Conservation (phyloP, 2,113 vertebrate genomes). For the Collichthys lucidus region DNA sequence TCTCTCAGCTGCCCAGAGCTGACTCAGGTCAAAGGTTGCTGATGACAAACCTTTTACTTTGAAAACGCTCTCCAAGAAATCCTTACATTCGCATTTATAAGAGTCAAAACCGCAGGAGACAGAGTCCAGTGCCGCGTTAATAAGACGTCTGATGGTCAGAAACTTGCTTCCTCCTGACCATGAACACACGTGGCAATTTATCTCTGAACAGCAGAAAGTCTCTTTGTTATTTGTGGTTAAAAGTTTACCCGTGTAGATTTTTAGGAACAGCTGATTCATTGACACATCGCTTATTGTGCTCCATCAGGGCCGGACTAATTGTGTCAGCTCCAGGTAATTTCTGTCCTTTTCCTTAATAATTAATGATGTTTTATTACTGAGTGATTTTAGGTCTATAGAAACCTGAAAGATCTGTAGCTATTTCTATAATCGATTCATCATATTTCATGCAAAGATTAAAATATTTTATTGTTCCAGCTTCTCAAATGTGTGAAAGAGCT, state of each 20-base stretch:
- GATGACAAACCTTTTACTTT: neutral
- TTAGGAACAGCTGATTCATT: neutral
- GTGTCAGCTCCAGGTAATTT: neutral
- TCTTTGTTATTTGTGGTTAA: neutral
- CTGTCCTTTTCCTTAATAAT: neutral
- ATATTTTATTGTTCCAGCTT: no score
- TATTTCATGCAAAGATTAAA: no score
- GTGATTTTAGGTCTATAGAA: no score
- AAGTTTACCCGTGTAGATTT: neutral
- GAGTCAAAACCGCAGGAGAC: no score
- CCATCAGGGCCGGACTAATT: neutral
- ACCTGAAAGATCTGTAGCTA: no score
- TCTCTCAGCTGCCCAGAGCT: neutral
- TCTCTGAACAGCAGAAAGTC: neutral
- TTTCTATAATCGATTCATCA: neutral
- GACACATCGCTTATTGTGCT: neutral
- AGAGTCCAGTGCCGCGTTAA: no score
- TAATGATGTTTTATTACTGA: no score
- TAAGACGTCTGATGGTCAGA: neutral
- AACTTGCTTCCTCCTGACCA: neutral
- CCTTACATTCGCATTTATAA: no score
- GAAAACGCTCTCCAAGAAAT: neutral
- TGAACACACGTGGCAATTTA: neutral
- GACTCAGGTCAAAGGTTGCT: conserved; percentile 28
- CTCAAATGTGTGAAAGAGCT: no score